Conservation (phyloP, 2,113 vertebrate genomes). For the Ptyas mucosa region DNA sequence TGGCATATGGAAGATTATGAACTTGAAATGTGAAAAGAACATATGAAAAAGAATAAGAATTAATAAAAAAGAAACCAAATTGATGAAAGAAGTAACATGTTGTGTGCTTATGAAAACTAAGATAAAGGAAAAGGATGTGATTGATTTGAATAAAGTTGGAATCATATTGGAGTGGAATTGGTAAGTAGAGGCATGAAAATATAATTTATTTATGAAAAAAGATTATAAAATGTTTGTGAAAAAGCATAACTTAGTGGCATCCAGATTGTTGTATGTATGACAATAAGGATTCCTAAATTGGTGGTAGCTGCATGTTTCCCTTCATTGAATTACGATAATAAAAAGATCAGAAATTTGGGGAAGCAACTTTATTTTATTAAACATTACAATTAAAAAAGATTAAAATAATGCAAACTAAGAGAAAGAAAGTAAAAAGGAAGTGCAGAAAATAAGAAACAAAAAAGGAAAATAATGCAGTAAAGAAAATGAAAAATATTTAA, state of each 20-base stretch:
- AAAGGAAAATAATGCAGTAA: not conserved
- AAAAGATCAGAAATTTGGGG: not conserved
- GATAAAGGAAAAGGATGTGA: not conserved
- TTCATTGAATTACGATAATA: not conserved
- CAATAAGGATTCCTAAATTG: not conserved
- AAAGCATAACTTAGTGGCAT: not conserved
- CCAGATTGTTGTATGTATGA: not conserved
- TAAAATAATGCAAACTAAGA: not conserved
- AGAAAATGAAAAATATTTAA: not conserved
- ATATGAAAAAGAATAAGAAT: not conserved
- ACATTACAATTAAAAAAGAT: not conserved
- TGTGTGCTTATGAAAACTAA: not conserved
- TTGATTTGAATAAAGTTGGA: not conserved
- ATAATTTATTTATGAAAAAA: not conserved
- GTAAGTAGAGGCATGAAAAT: not conserved
- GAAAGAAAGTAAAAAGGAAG: not conserved
- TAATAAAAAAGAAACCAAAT: not conserved
- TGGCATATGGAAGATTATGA: not conserved
- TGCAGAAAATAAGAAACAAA: not conserved
- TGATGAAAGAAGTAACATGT: not conserved
- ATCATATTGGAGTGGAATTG: not conserved
- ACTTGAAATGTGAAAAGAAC: not conserved
- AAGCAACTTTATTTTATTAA: not conserved
- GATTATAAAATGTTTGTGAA: not conserved
- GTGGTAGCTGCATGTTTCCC: not conserved